Base-by-base conservation (phyloP, 2,888 invertebrate species). In the Celastrina argiolus region DNA sequence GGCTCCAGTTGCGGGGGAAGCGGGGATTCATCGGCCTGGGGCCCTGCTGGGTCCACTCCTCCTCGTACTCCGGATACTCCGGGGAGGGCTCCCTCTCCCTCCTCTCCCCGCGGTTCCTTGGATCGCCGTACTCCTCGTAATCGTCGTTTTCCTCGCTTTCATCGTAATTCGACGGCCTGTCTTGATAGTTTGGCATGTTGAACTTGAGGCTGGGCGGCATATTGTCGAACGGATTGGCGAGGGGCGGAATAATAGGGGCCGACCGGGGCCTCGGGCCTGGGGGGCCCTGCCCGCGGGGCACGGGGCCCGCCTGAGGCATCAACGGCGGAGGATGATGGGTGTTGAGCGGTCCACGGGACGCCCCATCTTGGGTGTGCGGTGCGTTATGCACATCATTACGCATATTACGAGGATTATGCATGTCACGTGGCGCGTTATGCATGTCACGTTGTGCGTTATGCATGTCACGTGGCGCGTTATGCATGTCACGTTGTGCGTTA, bases 1-100 rank as follows among this genome's bases (percentile, higher is more conserved):
- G 90, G 1, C 73, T 76, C 90, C 89, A 90, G 66, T 88, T 88
- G 28, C 90, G 77, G 0, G 89, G 90, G 73, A 85, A 90, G 68
- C 88, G 73, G 2, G 80, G 83, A 69, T 81, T 83, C 70, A 78
- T 73, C 59, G 76, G 78, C 65, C 82, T 75, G 2, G 77, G 78
- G 0, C 73, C 71, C 68, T 18, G 72, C 71, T 64, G 76, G 74
- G 80, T 85, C 0, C 85, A 83, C 31, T 70, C 70, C 5, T 81
- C 78, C 0, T 69, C 39, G 31, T 75, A 81, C 1, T 84, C 81
- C 0, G 81, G 78, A 65, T 75, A 70, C 14, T 63, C 69, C 0
- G 79, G 75, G 0, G 79, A 75, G 0, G 78, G 76, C 45, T 45
- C 45, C 2, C 45, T 18, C 45, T 22, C 45, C 8, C 18, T 8